Evolutionary conservation across 2,113 vertebrate species (phyloP), one percentile per base, ranked within the genome.

Genomic region (Melanostigma gelatinosum): DNA sequence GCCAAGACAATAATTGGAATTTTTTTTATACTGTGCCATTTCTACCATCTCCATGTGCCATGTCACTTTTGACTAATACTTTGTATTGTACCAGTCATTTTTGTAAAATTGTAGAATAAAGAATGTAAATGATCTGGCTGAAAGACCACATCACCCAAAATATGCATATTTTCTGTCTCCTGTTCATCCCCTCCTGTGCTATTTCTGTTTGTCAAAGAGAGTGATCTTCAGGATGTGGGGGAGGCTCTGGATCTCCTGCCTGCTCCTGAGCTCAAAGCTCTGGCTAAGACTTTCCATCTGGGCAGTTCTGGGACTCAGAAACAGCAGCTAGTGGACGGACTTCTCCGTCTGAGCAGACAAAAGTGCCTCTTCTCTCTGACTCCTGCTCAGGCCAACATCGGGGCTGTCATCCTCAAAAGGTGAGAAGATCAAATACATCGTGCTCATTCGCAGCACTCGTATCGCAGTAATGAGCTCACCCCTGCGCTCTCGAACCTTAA

Each of bases 281-380:
- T 99, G 85, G 98, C 97, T 6, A 99, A 97, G 92, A 92, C 93
- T 16, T 98, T 99, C 90, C 97, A 98, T 67, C 76, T 99, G 85
- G 91, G 88, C 52, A 95, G 90, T 61, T 93, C 94, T 38, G 93
- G 84, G 11, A 94, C 92, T 34, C 97, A 96, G 85, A 99, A 97
- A 75, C 96, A 96, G 74, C 97, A 97, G 85, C 91, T 99, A 22
- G 86, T 97, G 32, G 95, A 96, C 0, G 94, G 94, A 4, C 95
- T 99, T 44, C 93, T 97, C 48, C 94, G 82, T 6, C 75, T 99
- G 83, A 96, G 97, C 87, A 96, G 86, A 27, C 98, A 98, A 55
- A 97, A 95, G 57, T 97, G 97, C 0, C 50, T 99, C 75, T 99
- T 98, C 90, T 92, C 91, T 3, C 63, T 85, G 75, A 80, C 75